These are phyloP conservation scores for Napeogenes sylphis DNA, from an alignment of 2,888 invertebrate species.

Conservation along the genomic window DNA sequence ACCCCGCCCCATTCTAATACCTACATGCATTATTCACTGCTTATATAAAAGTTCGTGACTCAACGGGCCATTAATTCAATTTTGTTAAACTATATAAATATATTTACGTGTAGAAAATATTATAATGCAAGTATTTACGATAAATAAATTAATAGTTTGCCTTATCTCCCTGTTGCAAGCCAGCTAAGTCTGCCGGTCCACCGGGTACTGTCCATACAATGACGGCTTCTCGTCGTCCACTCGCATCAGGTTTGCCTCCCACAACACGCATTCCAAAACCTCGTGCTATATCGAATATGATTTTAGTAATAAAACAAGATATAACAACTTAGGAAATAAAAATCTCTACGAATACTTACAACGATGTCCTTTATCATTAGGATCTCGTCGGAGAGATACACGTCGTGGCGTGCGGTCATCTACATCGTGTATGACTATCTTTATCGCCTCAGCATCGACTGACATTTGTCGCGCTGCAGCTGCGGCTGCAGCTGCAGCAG, in stretches of 20 bases:
- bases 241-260: slow-evolving; percentile 91
- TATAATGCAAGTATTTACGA: not conserved
- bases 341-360: slow-evolving; percentile 78
- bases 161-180: slow-evolving; percentile 93
- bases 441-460: slow-evolving; percentile 93
- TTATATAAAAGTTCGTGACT: not conserved
- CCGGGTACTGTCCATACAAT: slow-evolving; percentile 95
- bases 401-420: slow-evolving; percentile 87
- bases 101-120: not conserved
- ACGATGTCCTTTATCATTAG: slow-evolving; percentile 90
- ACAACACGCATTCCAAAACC: slow-evolving; percentile 97
- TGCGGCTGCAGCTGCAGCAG: slow-evolving; percentile 74
- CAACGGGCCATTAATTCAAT: too few relatives aligned
- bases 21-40: slow-evolving; percentile 49
- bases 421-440: slow-evolving; percentile 95
- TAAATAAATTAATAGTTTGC: slow-evolving; percentile 55
- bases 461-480: slow-evolving; percentile 88
- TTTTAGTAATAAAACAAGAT: not conserved
- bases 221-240: slow-evolving; percentile 92
- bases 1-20: slow-evolving; percentile 95
- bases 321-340: not conserved
- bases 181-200: slow-evolving; percentile 93
- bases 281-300: slow-evolving; percentile 76
- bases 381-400: slow-evolving; percentile 85
- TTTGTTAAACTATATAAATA: too few relatives aligned